These are phyloP conservation scores for Castor canadensis DNA, from an alignment of 2,113 vertebrate genomes.

Conservation along the genomic window DNA sequence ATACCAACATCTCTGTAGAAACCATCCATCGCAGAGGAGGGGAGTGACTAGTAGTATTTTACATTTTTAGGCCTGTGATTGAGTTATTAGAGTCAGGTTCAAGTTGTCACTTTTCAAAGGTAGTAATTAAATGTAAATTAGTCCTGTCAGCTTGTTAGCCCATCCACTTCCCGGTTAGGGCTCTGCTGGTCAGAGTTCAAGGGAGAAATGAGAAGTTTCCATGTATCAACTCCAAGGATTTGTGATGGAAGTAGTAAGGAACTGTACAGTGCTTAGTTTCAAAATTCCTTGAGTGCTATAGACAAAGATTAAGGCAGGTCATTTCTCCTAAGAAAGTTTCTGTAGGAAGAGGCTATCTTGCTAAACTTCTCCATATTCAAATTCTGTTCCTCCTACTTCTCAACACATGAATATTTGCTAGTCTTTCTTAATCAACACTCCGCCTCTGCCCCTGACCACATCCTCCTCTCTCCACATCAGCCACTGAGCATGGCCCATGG, in stretches of 20 bases:
- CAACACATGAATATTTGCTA: neutral
- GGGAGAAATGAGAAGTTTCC: neutral
- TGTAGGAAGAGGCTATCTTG: neutral
- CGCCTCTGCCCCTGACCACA: neutral
- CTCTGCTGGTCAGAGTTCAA: neutral
- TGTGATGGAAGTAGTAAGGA: neutral
- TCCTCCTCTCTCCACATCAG: neutral
- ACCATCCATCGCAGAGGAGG: neutral
- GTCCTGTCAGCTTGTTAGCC: neutral
- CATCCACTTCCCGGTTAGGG: neutral
- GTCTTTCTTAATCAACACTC: slow-evolving; percentile 19
- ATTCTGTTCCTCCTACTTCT: neutral
- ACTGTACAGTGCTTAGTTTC: neutral
- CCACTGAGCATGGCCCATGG: neutral
- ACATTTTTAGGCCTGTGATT: neutral
- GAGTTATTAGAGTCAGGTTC: neutral
- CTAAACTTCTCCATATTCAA: neutral
- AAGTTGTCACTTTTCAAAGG: neutral
- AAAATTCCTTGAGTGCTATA: neutral
- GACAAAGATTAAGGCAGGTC: slow-evolving; percentile 7
- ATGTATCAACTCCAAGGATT: neutral
- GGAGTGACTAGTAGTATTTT: neutral
- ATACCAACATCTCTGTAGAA: slow-evolving; percentile 58
- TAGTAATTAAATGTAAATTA: neutral
- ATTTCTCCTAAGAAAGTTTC: slow-evolving; percentile 32